phyloP scores from a whole-genome alignment of 2,888 invertebrate species.

The Cephus pulcher region DNA sequence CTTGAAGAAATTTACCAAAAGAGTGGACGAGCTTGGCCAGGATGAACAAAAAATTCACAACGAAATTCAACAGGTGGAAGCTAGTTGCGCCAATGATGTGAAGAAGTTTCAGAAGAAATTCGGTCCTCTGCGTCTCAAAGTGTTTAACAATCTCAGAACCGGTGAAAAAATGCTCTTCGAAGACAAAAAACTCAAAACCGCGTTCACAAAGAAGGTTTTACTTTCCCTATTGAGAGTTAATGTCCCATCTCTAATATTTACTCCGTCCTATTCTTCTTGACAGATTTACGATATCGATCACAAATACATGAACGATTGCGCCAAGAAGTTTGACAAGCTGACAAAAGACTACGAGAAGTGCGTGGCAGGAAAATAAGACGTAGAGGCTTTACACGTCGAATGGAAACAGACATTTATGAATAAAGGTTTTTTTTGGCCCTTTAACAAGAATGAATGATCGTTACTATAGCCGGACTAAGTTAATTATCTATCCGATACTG shows the following conservation, averaged over 20 bases:
- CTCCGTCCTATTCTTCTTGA: background rate
- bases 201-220: slow-evolving; percentile 39
- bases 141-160: slow-evolving; percentile 39
- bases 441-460: background rate
- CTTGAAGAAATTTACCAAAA: slow-evolving; percentile 37
- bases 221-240: background rate
- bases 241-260: background rate
- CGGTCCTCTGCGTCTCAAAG: slow-evolving; percentile 36
- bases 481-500: background rate
- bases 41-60: slow-evolving; percentile 38
- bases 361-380: background rate
- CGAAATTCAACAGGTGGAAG: slow-evolving; percentile 39
- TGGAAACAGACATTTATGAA: background rate
- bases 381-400: background rate
- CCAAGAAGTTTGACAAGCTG: slow-evolving; percentile 33
- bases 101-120: slow-evolving; percentile 40
- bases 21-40: slow-evolving; percentile 38
- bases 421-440: background rate
- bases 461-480: background rate
- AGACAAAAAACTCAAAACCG: slow-evolving; percentile 34
- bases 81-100: slow-evolving; percentile 22
- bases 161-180: slow-evolving; percentile 43
- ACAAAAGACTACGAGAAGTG: slow-evolving; percentile 32
- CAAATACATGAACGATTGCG: slow-evolving; percentile 29
- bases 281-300: slow-evolving; percentile 45